Percentiles rank a stretch among this genome's conserved stretches.
Evolutionary conservation across 2,888 invertebrate species (phyloP).

Genomic region (Autographa pulchrina): DNA sequence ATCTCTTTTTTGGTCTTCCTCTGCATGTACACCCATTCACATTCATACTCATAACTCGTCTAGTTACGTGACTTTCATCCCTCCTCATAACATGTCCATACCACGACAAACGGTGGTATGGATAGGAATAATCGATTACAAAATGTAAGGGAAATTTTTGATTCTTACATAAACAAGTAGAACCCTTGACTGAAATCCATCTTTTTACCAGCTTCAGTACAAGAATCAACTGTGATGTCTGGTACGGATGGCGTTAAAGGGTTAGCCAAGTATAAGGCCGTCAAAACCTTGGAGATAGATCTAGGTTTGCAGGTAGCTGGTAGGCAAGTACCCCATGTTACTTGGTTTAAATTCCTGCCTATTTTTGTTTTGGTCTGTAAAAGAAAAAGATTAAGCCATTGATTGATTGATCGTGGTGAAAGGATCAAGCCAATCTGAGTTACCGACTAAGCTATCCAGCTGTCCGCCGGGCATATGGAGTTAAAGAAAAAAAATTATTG

Average conservation of each 20-base stretch:
- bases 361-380: conserved; percentile 26
- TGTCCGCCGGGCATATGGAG: too few relatives aligned
- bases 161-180: conserved; percentile 39
- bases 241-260: conserved; percentile 42
- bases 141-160: too few relatives aligned
- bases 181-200: conserved; percentile 22
- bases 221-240: conserved; percentile 20
- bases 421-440: too few relatives aligned
- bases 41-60: too few relatives aligned
- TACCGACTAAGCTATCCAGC: too few relatives aligned
- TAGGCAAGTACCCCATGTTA: conserved; percentile 38
- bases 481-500: too few relatives aligned
- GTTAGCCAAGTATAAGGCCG: conserved; percentile 31
- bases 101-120: neutral
- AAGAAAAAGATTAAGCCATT: neutral
- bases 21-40: too few relatives aligned
- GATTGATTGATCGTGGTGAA: too few relatives aligned
- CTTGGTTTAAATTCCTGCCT: conserved; percentile 20
- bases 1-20: too few relatives aligned
- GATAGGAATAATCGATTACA: neutral
- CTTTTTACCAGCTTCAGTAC: conserved; percentile 20
- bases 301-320: conserved; percentile 32
- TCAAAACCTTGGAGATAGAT: conserved; percentile 39
- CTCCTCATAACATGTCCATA: too few relatives aligned
- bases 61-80: too few relatives aligned